Percentiles rank a stretch among this genome's conserved stretches.
Evolutionary conservation across 1,140 invertebrate genomes (phyloP).

Genomic region (Centruroides vittatus): DNA sequence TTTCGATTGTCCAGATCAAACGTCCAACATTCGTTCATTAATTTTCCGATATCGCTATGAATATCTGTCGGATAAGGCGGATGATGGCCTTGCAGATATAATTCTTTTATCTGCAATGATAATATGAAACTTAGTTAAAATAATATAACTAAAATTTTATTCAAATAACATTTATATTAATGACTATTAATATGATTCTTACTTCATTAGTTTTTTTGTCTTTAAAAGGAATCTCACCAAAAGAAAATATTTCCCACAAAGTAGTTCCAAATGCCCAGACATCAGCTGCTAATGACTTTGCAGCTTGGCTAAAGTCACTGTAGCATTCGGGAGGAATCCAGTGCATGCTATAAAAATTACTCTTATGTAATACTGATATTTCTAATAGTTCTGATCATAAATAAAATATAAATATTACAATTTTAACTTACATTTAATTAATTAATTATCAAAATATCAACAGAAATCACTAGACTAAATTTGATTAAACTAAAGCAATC

Average conservation of each 20-base stretch:
- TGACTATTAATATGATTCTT: neutral
- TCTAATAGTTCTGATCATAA: too few species aligned
- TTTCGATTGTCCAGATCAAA: constrained; percentile 49
- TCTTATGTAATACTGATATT: too few species aligned
- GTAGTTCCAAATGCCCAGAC: constrained; percentile 81
- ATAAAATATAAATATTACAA: too few species aligned
- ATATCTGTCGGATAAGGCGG: constrained; percentile 58
- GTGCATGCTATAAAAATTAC: constrained; percentile 44
- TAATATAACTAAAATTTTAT: neutral
- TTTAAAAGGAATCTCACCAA: constrained; percentile 34
- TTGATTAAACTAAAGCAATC: too few species aligned
- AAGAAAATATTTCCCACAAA: constrained; percentile 76
- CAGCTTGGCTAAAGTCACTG: constrained; percentile 45
- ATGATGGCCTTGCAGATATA: constrained; percentile 51
- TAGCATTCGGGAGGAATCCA: constrained; percentile 74
- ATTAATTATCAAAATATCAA: too few species aligned
- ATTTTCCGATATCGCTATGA: constrained; percentile 59
- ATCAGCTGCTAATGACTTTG: constrained; percentile 48
- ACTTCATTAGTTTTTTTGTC: neutral
- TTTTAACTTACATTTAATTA: too few species aligned
- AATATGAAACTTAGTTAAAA: neutral
- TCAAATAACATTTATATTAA: neutral
- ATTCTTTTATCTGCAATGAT: constrained; percentile 18
- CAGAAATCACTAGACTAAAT: too few species aligned
- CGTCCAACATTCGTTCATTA: constrained; percentile 82